Evolutionary conservation across 1,140 invertebrate species (phyloP), one percentile per base, ranked within the genome.

Genomic region (Drosophila parvula): DNA sequence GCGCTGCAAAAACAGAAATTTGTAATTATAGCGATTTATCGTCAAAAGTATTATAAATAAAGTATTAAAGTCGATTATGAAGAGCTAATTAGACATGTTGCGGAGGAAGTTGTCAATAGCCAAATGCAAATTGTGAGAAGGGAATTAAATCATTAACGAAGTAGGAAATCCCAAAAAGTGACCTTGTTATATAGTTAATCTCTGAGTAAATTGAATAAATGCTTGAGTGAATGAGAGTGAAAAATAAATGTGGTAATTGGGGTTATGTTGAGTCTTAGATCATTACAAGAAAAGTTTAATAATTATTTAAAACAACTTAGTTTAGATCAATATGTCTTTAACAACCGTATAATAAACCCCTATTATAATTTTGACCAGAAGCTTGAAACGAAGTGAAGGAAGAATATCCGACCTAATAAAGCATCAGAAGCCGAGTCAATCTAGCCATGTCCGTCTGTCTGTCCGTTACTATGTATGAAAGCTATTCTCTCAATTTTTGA

Each of bases 1-100:
- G 62, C 70, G 65, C 80, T 82, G 80, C 75, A 80, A 81, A 63
- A 61, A 55, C 36, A 68, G 57, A 74, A 68, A 74, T 53, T 43
- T 65, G 62, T 48, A 56, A 74, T 74, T 78, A 77, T 60, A 60
- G 67, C 61, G 6, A 61, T 79, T 67, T 74, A 58, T 63, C 57
- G 67, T 50, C 38, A 50, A 74, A 38, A 45, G 34, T 16, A 32
- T 36, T 73, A 59, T 59, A 58, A 57, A 75, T 64, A 50, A 53
- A 75, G 47, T 28, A 34, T 38, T 48, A 18, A 63, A 56, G 45
- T 59, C 55, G 45, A 57, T 30, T 38, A 4, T 36, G 28, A 47
- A 43, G 30, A 41, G 12, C 41, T 43, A 76, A 67, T 74, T 61
- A 74, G 51, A 34, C 65, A 41, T 73, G 45, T 74, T 45, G 10